These are phyloP conservation scores for Gymnopithys bicolor DNA, from an alignment of 2,797 vertebrate species.

Conservation along the genomic window DNA sequence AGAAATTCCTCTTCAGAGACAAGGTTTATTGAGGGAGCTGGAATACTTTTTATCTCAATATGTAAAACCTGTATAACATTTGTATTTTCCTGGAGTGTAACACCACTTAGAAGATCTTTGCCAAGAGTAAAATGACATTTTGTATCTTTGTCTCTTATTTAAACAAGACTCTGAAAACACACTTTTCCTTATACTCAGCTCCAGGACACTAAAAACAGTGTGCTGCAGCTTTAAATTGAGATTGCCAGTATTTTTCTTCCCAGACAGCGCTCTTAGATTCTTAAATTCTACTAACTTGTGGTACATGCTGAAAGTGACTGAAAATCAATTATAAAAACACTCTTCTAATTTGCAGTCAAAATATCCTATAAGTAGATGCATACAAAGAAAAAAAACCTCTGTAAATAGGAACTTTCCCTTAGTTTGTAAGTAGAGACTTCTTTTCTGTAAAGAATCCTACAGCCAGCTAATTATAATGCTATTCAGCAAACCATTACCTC, in stretches of 20 bases:
- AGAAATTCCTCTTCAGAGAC: not conserved
- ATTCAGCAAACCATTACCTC: conserved; percentile 19
- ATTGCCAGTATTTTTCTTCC: not conserved
- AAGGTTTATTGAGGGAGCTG: not conserved
- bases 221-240: not conserved
- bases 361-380: not conserved
- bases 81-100: not conserved
- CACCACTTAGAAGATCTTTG: not conserved
- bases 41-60: not conserved
- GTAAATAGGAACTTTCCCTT: conserved; percentile 3
- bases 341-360: not conserved
- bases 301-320: not conserved
- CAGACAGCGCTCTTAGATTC: not conserved
- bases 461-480: not conserved
- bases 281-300: not conserved
- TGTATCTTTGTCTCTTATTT: not conserved
- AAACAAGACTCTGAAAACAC: not conserved
- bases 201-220: not conserved
- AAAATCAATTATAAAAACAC: conserved; percentile 11
- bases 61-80: not conserved
- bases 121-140: not conserved
- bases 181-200: not conserved
- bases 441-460: conserved; percentile 1
- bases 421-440: not conserved
- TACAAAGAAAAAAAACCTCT: not conserved